Evolutionary conservation across 2,113 vertebrate genomes (phyloP), one percentile per base, ranked within the genome.

Genomic region (Ctenodactylus gundi): DNA sequence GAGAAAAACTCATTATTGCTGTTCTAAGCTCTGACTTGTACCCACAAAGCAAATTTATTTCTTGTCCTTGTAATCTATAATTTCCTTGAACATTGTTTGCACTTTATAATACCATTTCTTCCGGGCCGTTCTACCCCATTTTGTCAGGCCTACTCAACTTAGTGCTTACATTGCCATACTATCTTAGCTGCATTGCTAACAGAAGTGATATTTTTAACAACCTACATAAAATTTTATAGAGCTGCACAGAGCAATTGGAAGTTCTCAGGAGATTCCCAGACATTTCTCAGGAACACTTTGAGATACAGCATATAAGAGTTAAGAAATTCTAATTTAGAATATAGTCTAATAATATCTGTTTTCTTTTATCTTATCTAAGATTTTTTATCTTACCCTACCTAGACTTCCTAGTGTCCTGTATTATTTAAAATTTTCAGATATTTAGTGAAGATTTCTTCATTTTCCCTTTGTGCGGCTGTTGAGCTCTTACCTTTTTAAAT

Each of bases 371-470:
- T 81, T 34, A 77, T 55, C 67, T 70, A 78, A n/a, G n/a, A n/a
- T n/a, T n/a, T 64, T n/a, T 21, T 49, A 89, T 91, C 84, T 23
- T 49, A 49, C 7, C 11, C 44, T 67, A 64, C 60, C 53, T 93
- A 83, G 64, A 70, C 41, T 88, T 81, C 46, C 41, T 68, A 15
- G 83, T 91, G 25, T 68, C 93, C 87, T 94, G 23, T 67, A 77
- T 89, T 67, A 81, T 87, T 94, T 89, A 95, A 68, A 81, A 68
- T 94, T 95, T 96, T 93, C 80, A 89, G 64, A 58, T 75, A 60
- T 15, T 49, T 23, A 62, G 44, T 60, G 57, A 89, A 53, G 64
- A 80, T 88, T 72, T 58, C 60, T 96, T 83, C 70, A 72, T 92
- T 90, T 15, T 85, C 64, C 5, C 60, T 80, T 91, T 83, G 80